Evolutionary conservation across 2,888 invertebrate genomes (phyloP).

Genomic region (Drosophila setosimentum): DNA sequence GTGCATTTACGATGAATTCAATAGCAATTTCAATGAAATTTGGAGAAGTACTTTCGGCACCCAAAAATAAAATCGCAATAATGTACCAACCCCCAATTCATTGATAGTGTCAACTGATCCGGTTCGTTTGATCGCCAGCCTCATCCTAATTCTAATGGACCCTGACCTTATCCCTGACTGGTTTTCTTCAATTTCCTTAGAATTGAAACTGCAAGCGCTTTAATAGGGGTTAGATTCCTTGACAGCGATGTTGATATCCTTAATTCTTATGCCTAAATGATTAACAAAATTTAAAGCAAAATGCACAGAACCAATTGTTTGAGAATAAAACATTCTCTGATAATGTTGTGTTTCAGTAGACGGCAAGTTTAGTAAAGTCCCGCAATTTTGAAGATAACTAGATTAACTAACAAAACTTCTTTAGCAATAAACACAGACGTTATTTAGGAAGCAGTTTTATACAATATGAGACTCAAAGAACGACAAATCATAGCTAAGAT

Average conservation of each 20-base stretch:
- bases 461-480: background rate
- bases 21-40: slow-evolving; percentile 68
- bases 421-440: background rate
- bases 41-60: slow-evolving; percentile 55
- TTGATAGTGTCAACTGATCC: slow-evolving; percentile 57
- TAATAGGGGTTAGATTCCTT: slow-evolving; percentile 43
- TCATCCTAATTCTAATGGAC: slow-evolving; percentile 74
- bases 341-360: slow-evolving; percentile 46
- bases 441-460: background rate
- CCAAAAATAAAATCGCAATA: background rate
- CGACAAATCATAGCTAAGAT: background rate
- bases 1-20: slow-evolving; percentile 81
- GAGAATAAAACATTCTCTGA: background rate
- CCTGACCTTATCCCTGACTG: slow-evolving; percentile 70
- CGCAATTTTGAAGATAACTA: background rate
- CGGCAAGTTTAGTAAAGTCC: background rate
- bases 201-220: slow-evolving; percentile 44
- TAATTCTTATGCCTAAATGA: slow-evolving; percentile 62
- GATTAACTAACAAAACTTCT: background rate
- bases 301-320: slow-evolving; percentile 21
- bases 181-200: slow-evolving; percentile 60
- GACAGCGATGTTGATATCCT: slow-evolving; percentile 9
- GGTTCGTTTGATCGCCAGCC: slow-evolving; percentile 9
- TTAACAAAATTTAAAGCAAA: slow-evolving; percentile 77
- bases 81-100: slow-evolving; percentile 45